Conservation (phyloP, 2,797 vertebrate genomes). For the Sus cebifrons region DNA sequence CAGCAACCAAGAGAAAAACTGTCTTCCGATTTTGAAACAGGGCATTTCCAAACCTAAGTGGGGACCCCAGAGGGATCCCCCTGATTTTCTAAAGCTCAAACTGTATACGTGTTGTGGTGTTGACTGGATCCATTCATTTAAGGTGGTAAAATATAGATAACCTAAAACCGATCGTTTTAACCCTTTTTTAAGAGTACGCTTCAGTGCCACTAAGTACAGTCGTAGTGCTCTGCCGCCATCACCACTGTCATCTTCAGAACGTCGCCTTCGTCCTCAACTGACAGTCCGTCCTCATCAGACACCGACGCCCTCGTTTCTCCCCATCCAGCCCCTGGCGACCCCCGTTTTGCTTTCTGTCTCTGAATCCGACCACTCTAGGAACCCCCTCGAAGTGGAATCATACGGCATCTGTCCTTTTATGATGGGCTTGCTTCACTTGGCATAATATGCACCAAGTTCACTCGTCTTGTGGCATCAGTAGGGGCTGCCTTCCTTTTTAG, state of each 20-base stretch:
- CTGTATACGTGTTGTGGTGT: not conserved
- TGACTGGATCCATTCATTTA: not conserved
- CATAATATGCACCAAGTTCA: not conserved
- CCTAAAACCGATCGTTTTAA: not conserved
- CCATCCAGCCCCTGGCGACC: not conserved
- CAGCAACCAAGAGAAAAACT: not conserved
- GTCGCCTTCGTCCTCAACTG: not conserved
- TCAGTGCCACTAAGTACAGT: not conserved
- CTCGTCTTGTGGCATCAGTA: accelerated
- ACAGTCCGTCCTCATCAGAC: not conserved
- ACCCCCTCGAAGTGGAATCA: not conserved
- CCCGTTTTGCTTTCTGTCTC: not conserved
- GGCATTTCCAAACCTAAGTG: not conserved
- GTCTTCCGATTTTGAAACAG: not conserved
- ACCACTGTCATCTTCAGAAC: not conserved
- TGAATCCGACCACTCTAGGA: not conserved
- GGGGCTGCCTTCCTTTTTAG: not conserved
- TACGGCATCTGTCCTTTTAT: not conserved
- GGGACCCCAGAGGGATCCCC: no score
- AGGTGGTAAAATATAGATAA: not conserved
- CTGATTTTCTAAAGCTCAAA: not conserved
- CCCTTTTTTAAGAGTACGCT: no score
- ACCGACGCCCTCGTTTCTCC: not conserved
- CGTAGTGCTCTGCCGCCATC: not conserved
- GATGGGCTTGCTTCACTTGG: not conserved